Base-by-base conservation (phyloP, 2,888 invertebrate genomes). In the Mimachlamys varia region DNA sequence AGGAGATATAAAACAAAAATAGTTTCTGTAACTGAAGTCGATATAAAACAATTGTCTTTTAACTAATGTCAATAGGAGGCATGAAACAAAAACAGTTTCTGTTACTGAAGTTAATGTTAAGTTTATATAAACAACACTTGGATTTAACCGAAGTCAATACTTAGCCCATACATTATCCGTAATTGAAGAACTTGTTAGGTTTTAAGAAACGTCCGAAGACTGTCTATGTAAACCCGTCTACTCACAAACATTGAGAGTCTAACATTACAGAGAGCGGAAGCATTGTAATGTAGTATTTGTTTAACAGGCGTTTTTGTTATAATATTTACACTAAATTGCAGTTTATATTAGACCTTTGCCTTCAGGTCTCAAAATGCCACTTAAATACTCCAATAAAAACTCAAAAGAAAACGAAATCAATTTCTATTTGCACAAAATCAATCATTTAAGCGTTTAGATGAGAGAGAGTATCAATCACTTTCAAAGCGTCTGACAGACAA, bases 401-500 rank as follows among this genome's bases (percentile, higher is more conserved):
- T 33, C 33, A 22, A 58, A 76, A 19, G 76, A 76, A 76, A 27
- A 76, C 76, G 33, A 33, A 33, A 76, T 76, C 76, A 76, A 76
- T 76, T 76, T 33, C 27, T 76, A 76, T 76, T 58, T 76, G 76
- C 27, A 76, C 76, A 76, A 76, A 76, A 27, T 76, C 76, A 27
- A 76, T 76, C 76, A 76, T 76, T 76, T 76, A 76, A 27, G 76
- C 76, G 22, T 76, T 76, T 58, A 13, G 33, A 76, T 76, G 27
- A 76, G 76, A 76, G 1, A 12, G 33, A 1, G 15, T 33, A 76
- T 76, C 76, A 76, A 76, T 76, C 76, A 76, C 13, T 76, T 76
- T 76, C 76, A 76, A 76, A 76, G 76, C 27, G 76, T 76, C 15
- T 33, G 76, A 76, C 76, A 76, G 76, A 76, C 76, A 76, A 76